phyloP scores from a whole-genome alignment of 2,797 vertebrate species.

The Catamblyrhynchus diadema region DNA sequence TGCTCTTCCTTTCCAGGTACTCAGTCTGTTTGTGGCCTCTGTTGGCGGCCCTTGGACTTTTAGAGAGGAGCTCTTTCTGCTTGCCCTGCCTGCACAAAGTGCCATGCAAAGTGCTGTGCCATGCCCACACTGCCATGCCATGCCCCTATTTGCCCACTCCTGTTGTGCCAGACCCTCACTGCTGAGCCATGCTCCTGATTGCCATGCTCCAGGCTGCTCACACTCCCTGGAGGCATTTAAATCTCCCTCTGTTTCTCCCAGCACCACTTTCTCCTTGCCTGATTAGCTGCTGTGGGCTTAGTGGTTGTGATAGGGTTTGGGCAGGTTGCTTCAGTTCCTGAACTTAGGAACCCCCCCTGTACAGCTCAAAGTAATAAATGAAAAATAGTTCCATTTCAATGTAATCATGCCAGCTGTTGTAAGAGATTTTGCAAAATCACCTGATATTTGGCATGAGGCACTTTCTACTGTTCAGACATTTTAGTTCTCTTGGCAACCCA shows the following conservation, averaged over 20 bases:
- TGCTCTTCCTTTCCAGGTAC: background rate
- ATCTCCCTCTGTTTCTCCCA: background rate
- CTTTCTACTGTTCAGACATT: background rate
- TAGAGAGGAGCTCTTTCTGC: background rate
- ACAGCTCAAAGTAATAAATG: background rate
- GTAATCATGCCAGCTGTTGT: background rate
- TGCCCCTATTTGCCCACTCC: fast-evolving
- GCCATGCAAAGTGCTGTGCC: too few species aligned
- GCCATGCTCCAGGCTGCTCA: fast-evolving
- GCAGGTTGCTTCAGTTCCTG: background rate
- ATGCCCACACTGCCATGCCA: too few species aligned
- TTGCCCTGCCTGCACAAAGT: background rate
- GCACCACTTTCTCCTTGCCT: background rate
- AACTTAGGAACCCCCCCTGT: background rate
- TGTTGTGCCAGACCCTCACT: background rate
- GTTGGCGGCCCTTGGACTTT: fast-evolving
- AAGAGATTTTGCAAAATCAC: background rate
- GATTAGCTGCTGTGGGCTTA: background rate
- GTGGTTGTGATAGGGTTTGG: background rate
- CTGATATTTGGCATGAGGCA: background rate
- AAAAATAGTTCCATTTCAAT: background rate
- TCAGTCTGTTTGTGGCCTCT: background rate
- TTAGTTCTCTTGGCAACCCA: background rate
- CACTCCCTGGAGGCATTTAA: background rate
- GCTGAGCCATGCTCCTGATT: background rate